phyloP scores from a whole-genome alignment of 2,888 invertebrate genomes.

The Hirtodrosophila duncani region DNA sequence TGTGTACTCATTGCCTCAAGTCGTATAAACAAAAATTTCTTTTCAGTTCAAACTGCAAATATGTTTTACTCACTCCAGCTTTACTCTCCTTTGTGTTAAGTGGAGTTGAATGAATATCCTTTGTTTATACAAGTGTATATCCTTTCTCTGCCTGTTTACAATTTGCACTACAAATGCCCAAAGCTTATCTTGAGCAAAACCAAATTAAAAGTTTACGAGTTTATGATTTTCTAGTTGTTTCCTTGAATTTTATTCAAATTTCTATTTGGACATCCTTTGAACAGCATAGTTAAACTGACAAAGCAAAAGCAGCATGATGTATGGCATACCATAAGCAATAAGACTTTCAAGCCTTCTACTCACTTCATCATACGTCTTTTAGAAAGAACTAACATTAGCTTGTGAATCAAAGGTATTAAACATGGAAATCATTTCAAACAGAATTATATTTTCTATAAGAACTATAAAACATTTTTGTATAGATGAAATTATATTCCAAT shows the following conservation, averaged over 20 bases:
- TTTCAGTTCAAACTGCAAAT: constrained; percentile 57
- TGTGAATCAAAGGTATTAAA: no score
- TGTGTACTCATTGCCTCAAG: constrained; percentile 35
- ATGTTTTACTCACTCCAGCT: no score
- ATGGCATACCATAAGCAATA: no score
- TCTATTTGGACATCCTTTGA: constrained; percentile 16
- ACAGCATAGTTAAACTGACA: constrained; percentile 3
- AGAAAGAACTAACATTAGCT: no score
- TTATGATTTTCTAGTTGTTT: constrained; percentile 45
- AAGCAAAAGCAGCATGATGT: no score
- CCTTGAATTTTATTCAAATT: no score
- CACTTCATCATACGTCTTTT: no score
- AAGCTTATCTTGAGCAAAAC: constrained; percentile 41
- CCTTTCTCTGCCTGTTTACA: constrained; percentile 60
- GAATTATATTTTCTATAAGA: neutral
- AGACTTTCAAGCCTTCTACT: no score
- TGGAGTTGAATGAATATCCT: no score
- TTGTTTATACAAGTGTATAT: constrained; percentile 53
- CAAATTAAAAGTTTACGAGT: constrained; percentile 62
- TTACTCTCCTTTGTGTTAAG: no score
- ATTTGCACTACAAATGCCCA: constrained; percentile 57
- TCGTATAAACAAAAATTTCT: constrained; percentile 53
- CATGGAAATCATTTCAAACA: no score
- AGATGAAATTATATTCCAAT: neutral
- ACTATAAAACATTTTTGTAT: neutral